Conservation (phyloP, 2,888 invertebrate species). For the Xestoiulus laeticollis region DNA sequence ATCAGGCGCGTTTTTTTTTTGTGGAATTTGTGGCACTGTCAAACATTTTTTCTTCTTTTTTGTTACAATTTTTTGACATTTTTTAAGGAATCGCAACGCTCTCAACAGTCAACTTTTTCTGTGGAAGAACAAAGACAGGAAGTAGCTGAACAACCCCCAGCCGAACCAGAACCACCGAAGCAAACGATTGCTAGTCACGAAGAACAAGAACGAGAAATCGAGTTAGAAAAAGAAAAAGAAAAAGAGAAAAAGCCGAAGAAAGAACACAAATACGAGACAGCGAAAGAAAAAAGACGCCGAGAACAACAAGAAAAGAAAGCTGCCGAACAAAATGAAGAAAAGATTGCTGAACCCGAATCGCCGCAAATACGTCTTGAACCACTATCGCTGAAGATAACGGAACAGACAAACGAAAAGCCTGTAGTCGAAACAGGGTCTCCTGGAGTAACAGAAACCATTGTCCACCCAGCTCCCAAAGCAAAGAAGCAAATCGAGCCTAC, state of each 20-base stretch:
- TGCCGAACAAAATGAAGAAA: conserved; percentile 32
- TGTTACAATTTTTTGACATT: conserved; percentile 46
- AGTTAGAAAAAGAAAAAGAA: neutral
- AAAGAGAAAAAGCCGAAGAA: conserved; percentile 41
- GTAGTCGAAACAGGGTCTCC: conserved; percentile 4
- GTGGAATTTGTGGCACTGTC: conserved; percentile 30
- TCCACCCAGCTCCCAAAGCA: neutral
- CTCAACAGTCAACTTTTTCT: conserved; percentile 47
- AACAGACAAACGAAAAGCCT: conserved; percentile 5
- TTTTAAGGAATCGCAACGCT: conserved; percentile 27
- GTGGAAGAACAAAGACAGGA: conserved; percentile 38
- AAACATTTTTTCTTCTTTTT: conserved; percentile 34
- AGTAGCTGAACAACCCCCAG: conserved; percentile 17
- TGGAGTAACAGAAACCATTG: conserved; percentile 1
- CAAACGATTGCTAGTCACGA: neutral
- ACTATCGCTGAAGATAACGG: conserved; percentile 38
- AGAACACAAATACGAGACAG: conserved; percentile 31
- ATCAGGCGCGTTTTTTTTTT: conserved; percentile 34
- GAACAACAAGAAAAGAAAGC: conserved; percentile 44
- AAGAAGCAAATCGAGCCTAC: neutral
- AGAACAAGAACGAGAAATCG: conserved; percentile 22
- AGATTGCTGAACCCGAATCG: conserved; percentile 24
- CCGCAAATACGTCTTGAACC: neutral
- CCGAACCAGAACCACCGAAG: neutral
- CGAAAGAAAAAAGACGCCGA: conserved; percentile 21